These are phyloP conservation scores for Oegoconia quadripuncta DNA, from an alignment of 2,888 invertebrate species.

Conservation along the genomic window DNA sequence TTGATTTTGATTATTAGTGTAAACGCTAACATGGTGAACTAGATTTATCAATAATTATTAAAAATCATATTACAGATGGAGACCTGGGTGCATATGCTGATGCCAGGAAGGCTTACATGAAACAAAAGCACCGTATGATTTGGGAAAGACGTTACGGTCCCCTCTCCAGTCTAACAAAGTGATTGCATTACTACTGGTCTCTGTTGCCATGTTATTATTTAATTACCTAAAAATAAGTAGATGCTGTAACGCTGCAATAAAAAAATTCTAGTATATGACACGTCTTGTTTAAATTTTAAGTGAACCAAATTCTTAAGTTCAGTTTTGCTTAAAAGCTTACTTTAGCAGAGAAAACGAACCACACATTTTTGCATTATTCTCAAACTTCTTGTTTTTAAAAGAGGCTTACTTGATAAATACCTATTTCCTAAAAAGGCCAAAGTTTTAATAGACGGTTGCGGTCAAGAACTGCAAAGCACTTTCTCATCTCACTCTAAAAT, in stretches of 20 bases:
- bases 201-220: neutral
- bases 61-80: conserved; percentile 83
- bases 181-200: conserved; percentile 13
- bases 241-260: conserved; percentile 41
- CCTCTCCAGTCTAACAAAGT: conserved; percentile 57
- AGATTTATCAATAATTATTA: neutral
- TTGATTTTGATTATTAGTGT: too few relatives aligned
- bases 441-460: too few relatives aligned
- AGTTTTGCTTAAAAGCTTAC: too few relatives aligned
- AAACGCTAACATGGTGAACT: neutral
- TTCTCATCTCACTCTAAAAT: too few relatives aligned
- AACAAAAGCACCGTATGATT: conserved; percentile 98
- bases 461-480: too few relatives aligned
- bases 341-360: too few relatives aligned
- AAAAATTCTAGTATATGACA: conserved; percentile 23
- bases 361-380: too few relatives aligned
- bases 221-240: conserved; percentile 35
- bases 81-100: conserved; percentile 89
- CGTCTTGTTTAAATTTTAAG: neutral
- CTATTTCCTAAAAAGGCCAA: too few relatives aligned
- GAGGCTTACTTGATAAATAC: too few relatives aligned
- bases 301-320: too few relatives aligned
- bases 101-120: conserved; percentile 92
- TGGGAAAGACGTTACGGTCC: conserved; percentile 97
- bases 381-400: too few relatives aligned